Evolutionary conservation across 2,113 vertebrate genomes (phyloP), one percentile per base, ranked within the genome.

Genomic region (Pseudorhombus dupliciocellatus): DNA sequence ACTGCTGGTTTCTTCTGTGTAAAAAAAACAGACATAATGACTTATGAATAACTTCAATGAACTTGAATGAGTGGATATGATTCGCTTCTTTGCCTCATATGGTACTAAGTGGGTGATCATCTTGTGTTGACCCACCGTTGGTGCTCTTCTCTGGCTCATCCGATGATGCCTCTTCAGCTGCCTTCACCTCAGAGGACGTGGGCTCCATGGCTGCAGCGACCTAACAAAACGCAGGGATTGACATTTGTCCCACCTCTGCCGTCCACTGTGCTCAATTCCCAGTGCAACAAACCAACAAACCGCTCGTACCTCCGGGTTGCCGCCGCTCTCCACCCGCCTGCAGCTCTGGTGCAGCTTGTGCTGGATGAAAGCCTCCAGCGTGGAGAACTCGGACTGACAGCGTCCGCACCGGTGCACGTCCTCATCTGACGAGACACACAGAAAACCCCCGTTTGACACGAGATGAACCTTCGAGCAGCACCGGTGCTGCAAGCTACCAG

Each of bases 371-470:
- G 95, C 94, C 67, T 99, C 94, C 93, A 99, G 75, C n/a, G 95
- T 91, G 15, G 94, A 95, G 86, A 99, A 99, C 92, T 99, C 98
- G 0, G 90, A 48, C 77, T 96, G 96, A 91, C 98, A 99, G 59
- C 97, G 96, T 6, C 98, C 98, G 0, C 98, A 99, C 75, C 91
- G 95, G 58, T 99, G 97, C 79, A 98, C 93, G 2, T 98, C 97
- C 18, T 97, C 95, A 82, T 97, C 97, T 92, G 92, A 12, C 42
- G 73, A 20, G 11, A 1, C 34, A 81, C 34, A 73, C 3, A 62
- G 1, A 75, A 42, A 44, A 57, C 15, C 5, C 12, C 11, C n/a
- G n/a, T n/a, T 16, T 48, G 31, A 2, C 0, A 2, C 6, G 10
- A 28, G 6, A 21, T 7, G 53, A 40, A 20, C 4, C 3, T 0